phyloP scores from a whole-genome alignment of 2,113 vertebrate species.

The Thryonomys swinderianus region DNA sequence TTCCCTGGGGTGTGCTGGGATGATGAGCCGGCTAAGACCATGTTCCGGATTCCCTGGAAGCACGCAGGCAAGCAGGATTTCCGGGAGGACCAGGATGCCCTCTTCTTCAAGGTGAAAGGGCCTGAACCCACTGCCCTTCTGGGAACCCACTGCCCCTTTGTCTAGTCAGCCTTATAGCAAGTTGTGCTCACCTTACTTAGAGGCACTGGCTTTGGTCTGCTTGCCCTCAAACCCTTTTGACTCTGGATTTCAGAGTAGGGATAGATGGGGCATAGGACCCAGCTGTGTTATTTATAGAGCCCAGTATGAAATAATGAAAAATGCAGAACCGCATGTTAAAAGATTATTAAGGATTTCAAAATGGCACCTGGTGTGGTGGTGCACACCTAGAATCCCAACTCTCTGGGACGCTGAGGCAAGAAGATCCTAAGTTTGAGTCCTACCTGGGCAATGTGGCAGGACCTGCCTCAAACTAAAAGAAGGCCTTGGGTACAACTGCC shows the following conservation, averaged over 20 bases:
- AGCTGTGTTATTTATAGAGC: neutral
- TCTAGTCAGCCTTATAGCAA: neutral
- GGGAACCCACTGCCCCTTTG: neutral
- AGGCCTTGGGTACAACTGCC: neutral
- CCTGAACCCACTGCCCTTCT: neutral
- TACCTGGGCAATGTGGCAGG: neutral
- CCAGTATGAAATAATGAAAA: neutral
- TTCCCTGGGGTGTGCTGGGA: slow-evolving; percentile 92
- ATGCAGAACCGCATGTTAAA: neutral
- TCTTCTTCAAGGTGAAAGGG: slow-evolving; percentile 92
- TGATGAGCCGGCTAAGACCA: slow-evolving; percentile 86
- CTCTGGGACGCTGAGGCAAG: neutral
- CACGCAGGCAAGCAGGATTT: slow-evolving; percentile 96
- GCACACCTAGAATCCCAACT: neutral
- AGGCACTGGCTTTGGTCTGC: neutral
- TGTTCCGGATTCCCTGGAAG: slow-evolving; percentile 98
- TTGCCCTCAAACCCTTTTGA: neutral
- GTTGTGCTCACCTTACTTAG: neutral
- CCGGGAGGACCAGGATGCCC: slow-evolving; percentile 92
- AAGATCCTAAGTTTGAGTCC: neutral
- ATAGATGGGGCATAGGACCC: neutral
- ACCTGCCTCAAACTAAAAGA: neutral
- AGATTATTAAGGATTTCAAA: neutral
- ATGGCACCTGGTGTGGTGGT: neutral
- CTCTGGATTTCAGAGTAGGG: neutral